Base-by-base conservation (phyloP, 2,113 vertebrate genomes). In the Procavia capensis region DNA sequence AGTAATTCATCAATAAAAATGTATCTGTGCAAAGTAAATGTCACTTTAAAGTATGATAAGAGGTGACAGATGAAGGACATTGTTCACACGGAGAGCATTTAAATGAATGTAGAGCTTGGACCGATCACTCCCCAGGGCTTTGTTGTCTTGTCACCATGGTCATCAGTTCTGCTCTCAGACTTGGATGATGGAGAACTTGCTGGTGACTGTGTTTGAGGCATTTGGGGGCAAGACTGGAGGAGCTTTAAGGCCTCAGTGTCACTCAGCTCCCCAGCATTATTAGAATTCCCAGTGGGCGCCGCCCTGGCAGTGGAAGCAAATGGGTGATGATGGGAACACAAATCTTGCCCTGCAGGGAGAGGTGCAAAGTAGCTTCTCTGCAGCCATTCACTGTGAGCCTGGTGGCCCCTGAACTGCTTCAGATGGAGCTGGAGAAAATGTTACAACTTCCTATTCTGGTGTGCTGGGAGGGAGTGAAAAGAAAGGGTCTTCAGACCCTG, bases 251-350 rank as follows among this genome's bases (percentile, higher is more conserved):
- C 93, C 78, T 96, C 95, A 81, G 66, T 64, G 91, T 96, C 86
- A 72, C 96, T 97, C 96, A 96, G 95, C 91, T 94, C 91, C 95
- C 82, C 61, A 3, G 87, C 2, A 24, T 66, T 45, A 50, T 66
- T 59, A 59, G 89, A 90, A 92, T 43, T 31, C 92, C 85, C 27
- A 9, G 86, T 4, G 43, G 91, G 88, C 75, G 72, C 89, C 0
- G 0, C 91, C 75, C 93, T 90, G 97, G 97, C 94, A 96, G 97
- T 97, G 96, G 75, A 96, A 91, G 95, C 94, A 85, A 63, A 80
- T 41, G 89, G 75, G 63, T 31, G 63, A 47, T 50, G 82, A 5
- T 9, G 39, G 72, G 64, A 80, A 43, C 79, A 17, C 34, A 45
- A 82, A 66, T 79, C 74, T 94, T 2, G 87, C 43, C 82, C 88